phyloP scores from a whole-genome alignment of 2,797 vertebrate species.

The Euthynnus affinis region DNA sequence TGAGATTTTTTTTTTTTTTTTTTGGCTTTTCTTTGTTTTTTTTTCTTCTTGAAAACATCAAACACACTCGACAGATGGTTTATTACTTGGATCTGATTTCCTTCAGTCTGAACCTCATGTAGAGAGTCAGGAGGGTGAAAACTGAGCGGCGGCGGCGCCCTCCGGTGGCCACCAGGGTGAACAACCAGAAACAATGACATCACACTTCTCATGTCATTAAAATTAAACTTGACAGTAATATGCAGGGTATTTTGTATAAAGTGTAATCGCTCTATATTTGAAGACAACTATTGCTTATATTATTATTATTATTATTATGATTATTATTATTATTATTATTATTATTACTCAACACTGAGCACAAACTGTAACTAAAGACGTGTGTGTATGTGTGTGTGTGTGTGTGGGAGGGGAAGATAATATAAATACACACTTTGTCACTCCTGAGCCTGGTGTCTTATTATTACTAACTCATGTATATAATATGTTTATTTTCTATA shows the following conservation, averaged over 20 bases:
- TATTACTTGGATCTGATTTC: background rate
- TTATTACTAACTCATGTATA: background rate
- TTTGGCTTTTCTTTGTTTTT: background rate
- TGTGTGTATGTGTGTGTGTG: constrained; percentile 20
- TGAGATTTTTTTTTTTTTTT: no score
- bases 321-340: constrained; percentile 12
- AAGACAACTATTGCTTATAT: constrained; percentile 65
- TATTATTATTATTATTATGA: constrained; percentile 37
- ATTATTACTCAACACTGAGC: constrained; percentile 62
- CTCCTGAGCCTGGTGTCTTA: constrained; percentile 33
- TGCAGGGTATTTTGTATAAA: constrained; percentile 86
- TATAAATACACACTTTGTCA: constrained; percentile 63
- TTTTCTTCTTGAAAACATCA: background rate
- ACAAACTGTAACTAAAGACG: constrained; percentile 60
- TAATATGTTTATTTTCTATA: background rate
- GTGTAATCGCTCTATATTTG: constrained; percentile 80
- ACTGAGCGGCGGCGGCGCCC: background rate
- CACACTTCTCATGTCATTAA: constrained; percentile 11
- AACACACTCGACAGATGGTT: no score
- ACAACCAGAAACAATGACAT: background rate
- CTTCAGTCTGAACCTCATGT: background rate
- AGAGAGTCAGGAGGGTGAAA: background rate
- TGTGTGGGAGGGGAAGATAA: background rate
- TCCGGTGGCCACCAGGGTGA: constrained; percentile 13
- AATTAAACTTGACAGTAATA: constrained; percentile 63